Evolutionary conservation across 2,888 invertebrate genomes (phyloP), one percentile per base, ranked within the genome.

Genomic region (Chloroclysta siterata): DNA sequence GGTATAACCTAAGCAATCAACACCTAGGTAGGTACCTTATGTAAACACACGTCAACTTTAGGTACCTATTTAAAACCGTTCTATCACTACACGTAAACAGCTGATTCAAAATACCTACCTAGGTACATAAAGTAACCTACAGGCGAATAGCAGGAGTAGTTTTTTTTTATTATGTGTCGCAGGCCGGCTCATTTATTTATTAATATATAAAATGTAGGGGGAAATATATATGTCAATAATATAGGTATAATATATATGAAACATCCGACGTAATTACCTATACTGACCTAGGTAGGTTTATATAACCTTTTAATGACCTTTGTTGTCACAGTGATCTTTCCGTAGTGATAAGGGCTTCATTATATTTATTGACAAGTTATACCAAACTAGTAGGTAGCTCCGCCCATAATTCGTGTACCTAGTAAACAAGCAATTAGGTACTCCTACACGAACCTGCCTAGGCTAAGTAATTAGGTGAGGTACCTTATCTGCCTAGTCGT

Each of bases 261-360:
- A 53, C 53, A 56, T 58, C 53, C 61, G 53, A 53, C 59, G 51
- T 63, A 55, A 53, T 68, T 33, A 33, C 33, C 7, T 33, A 33
- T 63, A 55, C 51, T 68, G 3, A 33, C 33, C 7, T 33, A 33
- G 33, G 33, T 8, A 8, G 33, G 33, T 33, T 33, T 5, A 13
- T 47, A 59, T 70, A 70, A 71, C 70, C 70, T 71, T 66, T 57
- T 56, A 7, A 14, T 48, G 65, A 69, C 66, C 68, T 69, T 65
- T 60, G 54, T 52, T 29, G 44, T 53, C 60, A 56, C 39, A 64
- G 48, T 66, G 56, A 66, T 55, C 63, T 56, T 53, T 63, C 51
- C 54, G 50, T 51, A 47, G 54, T 36, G 55, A 64, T 61, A 54
- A 44, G 53, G 46, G 39, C 44, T 29, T 50, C 53, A 57, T 53